These are phyloP conservation scores for Danio tinwini DNA, from an alignment of 2,797 vertebrate species.

Conservation along the genomic window DNA sequence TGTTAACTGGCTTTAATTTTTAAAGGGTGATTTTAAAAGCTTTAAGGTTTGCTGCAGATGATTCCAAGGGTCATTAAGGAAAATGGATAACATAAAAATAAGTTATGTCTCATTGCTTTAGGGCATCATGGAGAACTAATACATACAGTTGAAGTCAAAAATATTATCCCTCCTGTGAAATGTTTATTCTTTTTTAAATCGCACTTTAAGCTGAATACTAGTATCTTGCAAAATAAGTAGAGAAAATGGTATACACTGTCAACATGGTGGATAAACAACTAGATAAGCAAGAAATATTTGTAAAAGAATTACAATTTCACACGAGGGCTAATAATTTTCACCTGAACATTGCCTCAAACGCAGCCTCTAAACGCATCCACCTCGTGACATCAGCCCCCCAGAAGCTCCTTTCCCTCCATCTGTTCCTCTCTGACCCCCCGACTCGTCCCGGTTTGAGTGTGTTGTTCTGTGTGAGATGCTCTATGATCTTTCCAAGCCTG, in stretches of 20 bases:
- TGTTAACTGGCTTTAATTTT: too few relatives aligned
- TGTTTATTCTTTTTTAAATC: too few relatives aligned
- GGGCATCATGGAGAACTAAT: not conserved
- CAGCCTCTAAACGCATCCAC: slow-evolving; percentile 44
- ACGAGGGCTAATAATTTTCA: not conserved
- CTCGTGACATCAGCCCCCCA: slow-evolving; percentile 26
- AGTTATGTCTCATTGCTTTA: not conserved
- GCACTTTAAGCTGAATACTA: too few relatives aligned
- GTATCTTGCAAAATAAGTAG: too few relatives aligned
- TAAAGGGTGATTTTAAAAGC: too few relatives aligned
- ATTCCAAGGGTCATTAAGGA: not conserved
- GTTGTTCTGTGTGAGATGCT: slow-evolving; percentile 37
- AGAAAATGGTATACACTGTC: too few relatives aligned
- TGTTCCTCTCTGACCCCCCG: slow-evolving; percentile 41
- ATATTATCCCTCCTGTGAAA: too few relatives aligned
- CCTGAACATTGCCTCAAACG: slow-evolving; percentile 16
- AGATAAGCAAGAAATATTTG: too few relatives aligned
- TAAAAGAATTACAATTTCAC: too few relatives aligned
- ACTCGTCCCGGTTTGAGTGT: slow-evolving; percentile 40
- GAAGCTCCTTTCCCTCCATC: slow-evolving; percentile 41
- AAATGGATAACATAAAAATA: not conserved
- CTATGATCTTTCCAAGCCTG: slow-evolving; percentile 44
- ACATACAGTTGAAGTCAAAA: not conserved
- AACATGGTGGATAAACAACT: too few relatives aligned
- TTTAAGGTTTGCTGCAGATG: too few relatives aligned